phyloP scores from a whole-genome alignment of 2,113 vertebrate genomes.

The Calyptomena viridis region DNA sequence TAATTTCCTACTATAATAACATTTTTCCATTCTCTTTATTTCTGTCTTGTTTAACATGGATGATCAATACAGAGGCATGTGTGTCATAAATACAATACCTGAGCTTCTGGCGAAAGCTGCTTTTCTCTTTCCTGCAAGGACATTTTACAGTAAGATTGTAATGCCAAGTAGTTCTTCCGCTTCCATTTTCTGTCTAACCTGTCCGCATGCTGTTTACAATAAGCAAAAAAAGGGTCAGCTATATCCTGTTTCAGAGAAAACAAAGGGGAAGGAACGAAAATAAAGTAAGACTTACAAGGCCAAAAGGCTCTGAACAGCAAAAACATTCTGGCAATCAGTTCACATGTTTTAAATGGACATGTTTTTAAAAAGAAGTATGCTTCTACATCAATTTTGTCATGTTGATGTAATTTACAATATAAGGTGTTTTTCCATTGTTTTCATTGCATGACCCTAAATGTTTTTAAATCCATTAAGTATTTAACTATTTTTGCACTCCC shows the following conservation, averaged over 20 bases:
- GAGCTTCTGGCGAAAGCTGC: slow-evolving; percentile 92
- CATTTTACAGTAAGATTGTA: slow-evolving; percentile 99
- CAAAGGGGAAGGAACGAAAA: neutral
- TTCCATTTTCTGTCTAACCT: slow-evolving; percentile 99
- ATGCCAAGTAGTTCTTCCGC: slow-evolving; percentile 97
- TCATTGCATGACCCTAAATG: rapidly evolving
- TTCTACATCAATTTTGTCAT: neutral
- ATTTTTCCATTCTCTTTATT: neutral
- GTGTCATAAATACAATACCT: slow-evolving; percentile 74
- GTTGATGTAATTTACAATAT: neutral
- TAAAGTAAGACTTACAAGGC: neutral
- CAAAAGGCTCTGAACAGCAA: neutral
- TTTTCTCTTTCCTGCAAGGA: slow-evolving; percentile 96
- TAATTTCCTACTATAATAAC: neutral
- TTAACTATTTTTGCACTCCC: neutral
- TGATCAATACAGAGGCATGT: neutral
- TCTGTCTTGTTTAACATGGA: neutral
- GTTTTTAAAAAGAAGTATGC: neutral
- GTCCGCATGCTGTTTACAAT: slow-evolving; percentile 98
- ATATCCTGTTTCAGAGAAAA: slow-evolving; percentile 84
- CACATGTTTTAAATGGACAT: neutral
- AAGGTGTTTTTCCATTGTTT: neutral
- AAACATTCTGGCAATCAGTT: neutral
- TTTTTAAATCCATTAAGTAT: neutral
- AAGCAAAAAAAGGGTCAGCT: slow-evolving; percentile 99